A percentile compares a stretch with the other conserved stretches of the same genome.
phyloP scores from a whole-genome alignment of 2,888 invertebrate species.

The Oithona nana region DNA sequence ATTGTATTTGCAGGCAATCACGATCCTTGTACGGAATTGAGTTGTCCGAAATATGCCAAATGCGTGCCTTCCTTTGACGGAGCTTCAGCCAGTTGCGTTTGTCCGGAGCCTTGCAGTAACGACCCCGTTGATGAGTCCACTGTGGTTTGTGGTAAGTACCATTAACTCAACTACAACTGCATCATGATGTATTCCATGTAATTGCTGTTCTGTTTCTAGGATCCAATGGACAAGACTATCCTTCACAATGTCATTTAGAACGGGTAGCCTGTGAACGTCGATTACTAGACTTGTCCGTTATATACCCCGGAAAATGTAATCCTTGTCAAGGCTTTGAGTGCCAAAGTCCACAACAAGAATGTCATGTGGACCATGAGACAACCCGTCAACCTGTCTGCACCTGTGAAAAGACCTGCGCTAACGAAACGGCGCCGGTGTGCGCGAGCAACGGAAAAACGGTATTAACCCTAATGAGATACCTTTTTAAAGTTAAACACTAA shows the following conservation, averaged over 20 bases:
- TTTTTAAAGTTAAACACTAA: no score
- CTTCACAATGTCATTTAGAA: constrained; percentile 9
- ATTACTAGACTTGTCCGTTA: not conserved
- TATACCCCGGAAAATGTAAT: constrained; percentile 1
- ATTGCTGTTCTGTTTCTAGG: constrained; percentile 37
- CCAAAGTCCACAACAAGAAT: not conserved
- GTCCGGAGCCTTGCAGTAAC: constrained; percentile 2
- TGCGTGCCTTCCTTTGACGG: constrained; percentile 12
- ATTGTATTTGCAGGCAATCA: not conserved
- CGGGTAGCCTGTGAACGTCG: constrained; percentile 2
- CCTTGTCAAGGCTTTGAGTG: constrained; percentile 7
- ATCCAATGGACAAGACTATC: constrained; percentile 50
- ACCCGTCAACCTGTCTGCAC: not conserved
- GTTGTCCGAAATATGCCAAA: constrained; percentile 10
- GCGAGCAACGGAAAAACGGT: constrained; percentile 12
- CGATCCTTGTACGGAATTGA: not conserved
- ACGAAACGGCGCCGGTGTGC: constrained; percentile 2
- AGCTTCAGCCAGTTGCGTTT: not conserved
- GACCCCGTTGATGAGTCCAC: not conserved
- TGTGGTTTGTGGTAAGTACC: constrained; percentile 9
- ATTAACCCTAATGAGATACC: no score
- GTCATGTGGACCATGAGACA: not conserved
- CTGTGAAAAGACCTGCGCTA: not conserved
- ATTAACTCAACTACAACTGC: not conserved
- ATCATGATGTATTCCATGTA: no score